Percentiles rank a stretch among this genome's conserved stretches.
Conservation (phyloP, 1,140 invertebrate species). For the Propsilocerus akamusi region DNA sequence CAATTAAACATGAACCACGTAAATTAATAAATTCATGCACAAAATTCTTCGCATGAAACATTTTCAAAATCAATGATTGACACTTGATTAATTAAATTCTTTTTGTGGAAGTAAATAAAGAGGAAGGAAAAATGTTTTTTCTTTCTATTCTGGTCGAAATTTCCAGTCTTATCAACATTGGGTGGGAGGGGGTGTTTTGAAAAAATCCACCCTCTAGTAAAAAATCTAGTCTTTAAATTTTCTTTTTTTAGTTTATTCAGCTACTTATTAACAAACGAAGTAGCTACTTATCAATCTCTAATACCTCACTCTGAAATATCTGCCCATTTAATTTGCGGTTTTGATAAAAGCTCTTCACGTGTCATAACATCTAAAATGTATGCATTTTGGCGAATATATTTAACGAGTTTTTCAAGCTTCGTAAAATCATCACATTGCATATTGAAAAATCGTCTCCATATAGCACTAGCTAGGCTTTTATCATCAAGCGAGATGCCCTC, state of each 20-base stretch:
- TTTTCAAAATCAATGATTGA: too few species aligned
- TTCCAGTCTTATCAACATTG: background rate
- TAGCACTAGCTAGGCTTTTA: slow-evolving; percentile 48
- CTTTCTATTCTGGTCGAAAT: background rate
- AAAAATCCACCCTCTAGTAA: background rate
- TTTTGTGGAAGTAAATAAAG: too few species aligned
- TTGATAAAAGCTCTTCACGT: slow-evolving; percentile 22
- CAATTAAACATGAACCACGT: too few species aligned
- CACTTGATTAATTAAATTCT: too few species aligned
- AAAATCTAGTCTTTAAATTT: background rate
- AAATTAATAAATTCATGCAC: too few species aligned
- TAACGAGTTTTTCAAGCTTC: slow-evolving; percentile 42
- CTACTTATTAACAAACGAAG: too few species aligned
- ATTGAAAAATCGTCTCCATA: slow-evolving; percentile 68
- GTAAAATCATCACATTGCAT: slow-evolving; percentile 36
- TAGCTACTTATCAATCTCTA: too few species aligned
- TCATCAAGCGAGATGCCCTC: slow-evolving; percentile 61
- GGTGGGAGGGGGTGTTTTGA: background rate
- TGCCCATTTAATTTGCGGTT: slow-evolving; percentile 23
- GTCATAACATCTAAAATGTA: slow-evolving; percentile 24
- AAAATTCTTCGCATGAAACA: too few species aligned
- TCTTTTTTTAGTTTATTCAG: too few species aligned
- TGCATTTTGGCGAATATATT: slow-evolving; percentile 54
- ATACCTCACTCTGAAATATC: slow-evolving; percentile 11
- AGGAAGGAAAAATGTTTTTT: too few species aligned